Evolutionary conservation across 2,113 vertebrate species (phyloP).

Genomic region (Stigmatopora argus): DNA sequence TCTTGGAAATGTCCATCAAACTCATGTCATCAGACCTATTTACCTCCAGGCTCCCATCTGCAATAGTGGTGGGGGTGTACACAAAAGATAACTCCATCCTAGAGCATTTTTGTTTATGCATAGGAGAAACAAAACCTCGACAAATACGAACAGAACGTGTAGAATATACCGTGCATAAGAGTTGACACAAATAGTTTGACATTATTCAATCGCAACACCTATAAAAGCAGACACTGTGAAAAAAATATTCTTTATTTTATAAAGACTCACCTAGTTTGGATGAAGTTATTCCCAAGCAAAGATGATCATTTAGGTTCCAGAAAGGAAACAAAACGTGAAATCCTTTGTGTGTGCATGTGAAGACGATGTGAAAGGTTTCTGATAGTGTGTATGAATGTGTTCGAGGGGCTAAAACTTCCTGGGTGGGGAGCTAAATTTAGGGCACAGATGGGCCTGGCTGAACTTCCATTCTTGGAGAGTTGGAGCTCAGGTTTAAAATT

Average conservation of each 20-base stretch:
- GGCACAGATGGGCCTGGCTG: constrained; percentile 72
- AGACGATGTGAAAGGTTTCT: constrained; percentile 32
- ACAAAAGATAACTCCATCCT: not conserved
- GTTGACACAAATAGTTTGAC: not conserved
- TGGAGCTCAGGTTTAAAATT: constrained; percentile 76
- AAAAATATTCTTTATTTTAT: not conserved
- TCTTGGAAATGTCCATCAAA: constrained; percentile 90
- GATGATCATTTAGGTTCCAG: constrained; percentile 13
- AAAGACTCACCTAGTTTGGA: constrained; percentile 32
- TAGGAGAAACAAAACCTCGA: not conserved
- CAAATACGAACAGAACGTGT: not conserved
- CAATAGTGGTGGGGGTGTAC: constrained; percentile 3
- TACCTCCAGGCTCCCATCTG: constrained; percentile 54
- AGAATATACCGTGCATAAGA: not conserved
- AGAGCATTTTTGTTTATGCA: not conserved
- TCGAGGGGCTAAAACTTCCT: constrained; percentile 28
- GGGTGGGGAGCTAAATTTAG: constrained; percentile 79
- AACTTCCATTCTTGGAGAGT: constrained; percentile 87
- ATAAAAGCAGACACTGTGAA: not conserved
- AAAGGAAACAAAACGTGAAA: constrained; percentile 16
- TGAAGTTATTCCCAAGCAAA: constrained; percentile 13
- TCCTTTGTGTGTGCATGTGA: constrained; percentile 32
- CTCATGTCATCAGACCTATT: constrained; percentile 72
- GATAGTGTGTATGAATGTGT: constrained; percentile 13
- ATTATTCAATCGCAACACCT: not conserved